Conservation (phyloP, 2,113 vertebrate species). For the Myodes glareolus region DNA sequence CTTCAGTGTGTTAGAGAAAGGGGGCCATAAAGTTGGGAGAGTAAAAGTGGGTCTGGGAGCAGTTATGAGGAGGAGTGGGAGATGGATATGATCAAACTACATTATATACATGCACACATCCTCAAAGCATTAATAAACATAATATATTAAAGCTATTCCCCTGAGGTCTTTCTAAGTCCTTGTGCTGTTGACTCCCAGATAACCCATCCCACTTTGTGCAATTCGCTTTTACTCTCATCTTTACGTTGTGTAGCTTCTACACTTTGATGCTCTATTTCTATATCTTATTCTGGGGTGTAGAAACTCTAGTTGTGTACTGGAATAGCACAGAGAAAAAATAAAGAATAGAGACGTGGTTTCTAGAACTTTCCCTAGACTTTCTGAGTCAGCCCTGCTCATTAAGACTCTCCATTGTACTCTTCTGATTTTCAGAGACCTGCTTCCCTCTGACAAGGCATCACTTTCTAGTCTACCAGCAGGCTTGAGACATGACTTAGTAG, state of each 20-base stretch:
- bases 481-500: background rate
- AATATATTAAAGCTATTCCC: background rate
- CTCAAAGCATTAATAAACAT: background rate
- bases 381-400: background rate
- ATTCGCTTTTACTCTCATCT: background rate
- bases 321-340: background rate
- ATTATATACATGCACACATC: background rate
- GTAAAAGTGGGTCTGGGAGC: background rate
- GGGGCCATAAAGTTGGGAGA: background rate
- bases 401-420: background rate
- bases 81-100: background rate
- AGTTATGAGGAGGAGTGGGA: background rate
- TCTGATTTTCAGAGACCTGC: background rate
- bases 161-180: background rate
- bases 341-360: background rate
- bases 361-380: background rate
- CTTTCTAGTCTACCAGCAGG: background rate
- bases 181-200: background rate
- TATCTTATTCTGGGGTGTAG: background rate
- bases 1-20: background rate
- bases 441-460: background rate
- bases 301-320: background rate
- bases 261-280: too few species aligned
- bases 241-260: background rate
- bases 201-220: background rate